Evolutionary conservation across 2,888 invertebrate genomes (phyloP).

Genomic region (Lordiphosa fenestrarum): DNA sequence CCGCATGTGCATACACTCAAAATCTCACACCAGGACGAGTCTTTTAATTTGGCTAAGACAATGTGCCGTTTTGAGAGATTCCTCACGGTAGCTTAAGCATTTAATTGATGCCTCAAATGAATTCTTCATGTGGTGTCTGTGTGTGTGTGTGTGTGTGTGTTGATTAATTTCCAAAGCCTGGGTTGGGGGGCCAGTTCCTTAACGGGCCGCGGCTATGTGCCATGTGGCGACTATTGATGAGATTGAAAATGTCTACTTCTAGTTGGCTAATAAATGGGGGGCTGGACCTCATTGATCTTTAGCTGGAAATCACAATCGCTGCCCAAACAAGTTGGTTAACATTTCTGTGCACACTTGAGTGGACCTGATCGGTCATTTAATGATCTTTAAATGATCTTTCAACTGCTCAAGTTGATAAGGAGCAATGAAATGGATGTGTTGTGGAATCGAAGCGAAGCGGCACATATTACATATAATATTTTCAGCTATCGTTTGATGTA

Average conservation of each 20-base stretch:
- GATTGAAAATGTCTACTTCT: slow-evolving; percentile 11
- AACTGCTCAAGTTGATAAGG: background rate
- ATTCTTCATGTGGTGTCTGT: slow-evolving; percentile 15
- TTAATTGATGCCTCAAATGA: slow-evolving; percentile 56
- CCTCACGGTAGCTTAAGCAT: slow-evolving; percentile 52
- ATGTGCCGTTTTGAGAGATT: slow-evolving; percentile 65
- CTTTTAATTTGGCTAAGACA: slow-evolving; percentile 68
- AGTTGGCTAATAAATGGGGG: slow-evolving; percentile 12
- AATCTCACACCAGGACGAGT: slow-evolving; percentile 24
- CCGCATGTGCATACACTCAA: slow-evolving; percentile 59
- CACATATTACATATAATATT: no score
- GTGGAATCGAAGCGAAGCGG: no score
- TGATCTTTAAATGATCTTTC: slow-evolving; percentile 13
- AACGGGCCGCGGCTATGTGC: slow-evolving; percentile 27
- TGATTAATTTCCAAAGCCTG: slow-evolving; percentile 49
- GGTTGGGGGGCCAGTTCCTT: slow-evolving; percentile 8
- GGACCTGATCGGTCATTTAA: slow-evolving; percentile 10
- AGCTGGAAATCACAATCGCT: background rate
- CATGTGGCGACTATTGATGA: slow-evolving; percentile 35
- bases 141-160: slow-evolving; percentile 8
- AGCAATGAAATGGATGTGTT: no score
- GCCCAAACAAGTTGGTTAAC: slow-evolving; percentile 10
- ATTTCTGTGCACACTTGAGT: slow-evolving; percentile 8
- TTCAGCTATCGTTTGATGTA: no score
- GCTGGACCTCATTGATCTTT: slow-evolving; percentile 26